These are phyloP conservation scores for Rhabdophis nuchalis DNA, from an alignment of 2,797 vertebrate species.

Conservation along the genomic window DNA sequence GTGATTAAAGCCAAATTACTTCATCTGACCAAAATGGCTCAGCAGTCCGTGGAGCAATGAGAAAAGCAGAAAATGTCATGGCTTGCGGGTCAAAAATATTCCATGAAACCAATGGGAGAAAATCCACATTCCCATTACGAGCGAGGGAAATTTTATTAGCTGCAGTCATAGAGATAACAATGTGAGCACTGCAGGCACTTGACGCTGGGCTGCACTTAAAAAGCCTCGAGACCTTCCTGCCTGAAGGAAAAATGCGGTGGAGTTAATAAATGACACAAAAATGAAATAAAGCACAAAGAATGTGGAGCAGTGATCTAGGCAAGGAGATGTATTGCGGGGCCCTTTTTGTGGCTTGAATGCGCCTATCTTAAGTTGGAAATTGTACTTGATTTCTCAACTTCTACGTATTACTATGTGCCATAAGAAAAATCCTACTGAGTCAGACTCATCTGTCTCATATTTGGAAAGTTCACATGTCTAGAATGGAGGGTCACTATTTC, in stretches of 20 bases:
- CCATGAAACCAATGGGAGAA: not conserved
- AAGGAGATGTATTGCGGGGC: not conserved
- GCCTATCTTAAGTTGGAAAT: not conserved
- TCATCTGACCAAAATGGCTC: slow-evolving; percentile 55
- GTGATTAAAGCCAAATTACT: slow-evolving; percentile 56
- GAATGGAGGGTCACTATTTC: not conserved
- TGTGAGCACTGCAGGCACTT: not conserved
- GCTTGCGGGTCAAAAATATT: slow-evolving; percentile 25
- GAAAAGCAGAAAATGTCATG: slow-evolving; percentile 12
- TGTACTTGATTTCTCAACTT: not conserved
- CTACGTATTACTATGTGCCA: not conserved
- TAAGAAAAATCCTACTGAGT: not conserved
- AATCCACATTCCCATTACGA: not conserved
- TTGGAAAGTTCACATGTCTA: not conserved
- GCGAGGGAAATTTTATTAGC: not conserved
- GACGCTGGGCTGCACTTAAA: not conserved
- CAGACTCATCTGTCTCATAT: not conserved
- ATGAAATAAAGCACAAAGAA: not conserved
- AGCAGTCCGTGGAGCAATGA: slow-evolving; percentile 28
- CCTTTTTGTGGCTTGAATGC: too few species aligned
- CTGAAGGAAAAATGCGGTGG: not conserved
- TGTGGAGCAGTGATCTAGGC: not conserved
- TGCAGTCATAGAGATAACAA: not conserved
- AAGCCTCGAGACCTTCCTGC: not conserved
- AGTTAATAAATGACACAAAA: not conserved